Base-by-base conservation (phyloP, 2,888 invertebrate species). In the Trachelus tabidus region DNA sequence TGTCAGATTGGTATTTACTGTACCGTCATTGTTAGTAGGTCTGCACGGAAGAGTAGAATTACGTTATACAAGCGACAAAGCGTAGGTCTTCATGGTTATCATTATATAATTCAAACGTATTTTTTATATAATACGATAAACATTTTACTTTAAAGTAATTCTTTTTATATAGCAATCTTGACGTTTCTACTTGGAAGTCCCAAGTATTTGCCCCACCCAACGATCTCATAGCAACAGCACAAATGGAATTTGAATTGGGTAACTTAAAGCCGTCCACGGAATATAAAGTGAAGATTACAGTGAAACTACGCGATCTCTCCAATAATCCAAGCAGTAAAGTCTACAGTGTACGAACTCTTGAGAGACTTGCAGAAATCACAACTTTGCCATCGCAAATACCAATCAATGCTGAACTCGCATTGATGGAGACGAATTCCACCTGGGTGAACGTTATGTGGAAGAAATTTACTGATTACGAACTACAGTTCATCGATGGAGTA, bases 141-240 rank as follows among this genome's bases (percentile, higher is more conserved):
- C 12, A 37, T 37, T 37, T 73, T 77, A 75, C 33, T 40, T 56
- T n/a, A 34, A 31, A 34, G 4, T 69, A 11, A 68, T 31, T 37
- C n/a, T 23, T 35, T 35, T 30, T 34, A 30, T 88, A 12, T 84
- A 94, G 95, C 30, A 94, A 94, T 83, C 94, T 94, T 80, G 96
- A 97, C 84, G 93, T 95, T 23, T 93, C 94, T 0, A 94, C 94
- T 11, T 98, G 98, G 98, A 94, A 95, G 84, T 94, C 95, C 0
- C 97, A 97, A 93, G 95, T 96, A 31, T 97, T 97, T 87, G 97
- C 97, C 0, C 97, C 97, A 15, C 96, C 97, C 0, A 95, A 96
- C 84, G 97, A 97, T 89, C 92, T 97, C 11, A 95, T 98, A 79
- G 96, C 96, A 1, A 97, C 97, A 11, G 95, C 96, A 9, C 96